Conservation (phyloP, 2,888 invertebrate genomes). For the Pycnomerus fuliginosus region DNA sequence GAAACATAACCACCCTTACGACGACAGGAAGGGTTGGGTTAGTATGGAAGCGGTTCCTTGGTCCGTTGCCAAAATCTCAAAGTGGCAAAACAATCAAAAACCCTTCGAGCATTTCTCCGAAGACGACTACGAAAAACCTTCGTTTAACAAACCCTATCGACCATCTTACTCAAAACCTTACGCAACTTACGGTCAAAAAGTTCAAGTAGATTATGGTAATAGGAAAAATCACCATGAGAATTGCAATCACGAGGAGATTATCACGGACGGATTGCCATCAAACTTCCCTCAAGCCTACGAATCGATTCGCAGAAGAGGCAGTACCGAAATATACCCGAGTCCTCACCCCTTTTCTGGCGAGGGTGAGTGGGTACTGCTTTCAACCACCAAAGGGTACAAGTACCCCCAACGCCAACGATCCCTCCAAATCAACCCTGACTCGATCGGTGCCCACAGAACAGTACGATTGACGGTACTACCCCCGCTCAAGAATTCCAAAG, state of each 20-base stretch:
- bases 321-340: conserved; percentile 53
- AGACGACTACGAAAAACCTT: conserved; percentile 11
- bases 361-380: conserved; percentile 76
- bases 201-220: conserved; percentile 31
- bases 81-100: conserved; percentile 68
- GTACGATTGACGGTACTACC: conserved; percentile 70
- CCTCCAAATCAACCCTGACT: conserved; percentile 36
- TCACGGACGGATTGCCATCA: conserved; percentile 59
- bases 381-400: conserved; percentile 75
- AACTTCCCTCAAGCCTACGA: conserved; percentile 53
- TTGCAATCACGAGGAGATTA: conserved; percentile 46
- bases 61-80: conserved; percentile 78
- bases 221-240: conserved; percentile 28
- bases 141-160: conserved; percentile 9
- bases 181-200: conserved; percentile 37
- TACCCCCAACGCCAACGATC: conserved; percentile 51
- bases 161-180: conserved; percentile 24
- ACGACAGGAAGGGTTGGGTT: conserved; percentile 76
- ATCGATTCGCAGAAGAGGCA: conserved; percentile 32
- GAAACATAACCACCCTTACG: conserved; percentile 59
- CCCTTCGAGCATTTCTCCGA: conserved; percentile 35
- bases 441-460: conserved; percentile 42
- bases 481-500: conserved; percentile 60
- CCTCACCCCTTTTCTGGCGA: conserved; percentile 66
- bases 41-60: conserved; percentile 75